Percentiles rank a stretch among this genome's conserved stretches.
These are phyloP conservation scores for Electrona antarctica DNA, from an alignment of 2,113 vertebrate species.

Conservation along the genomic window DNA sequence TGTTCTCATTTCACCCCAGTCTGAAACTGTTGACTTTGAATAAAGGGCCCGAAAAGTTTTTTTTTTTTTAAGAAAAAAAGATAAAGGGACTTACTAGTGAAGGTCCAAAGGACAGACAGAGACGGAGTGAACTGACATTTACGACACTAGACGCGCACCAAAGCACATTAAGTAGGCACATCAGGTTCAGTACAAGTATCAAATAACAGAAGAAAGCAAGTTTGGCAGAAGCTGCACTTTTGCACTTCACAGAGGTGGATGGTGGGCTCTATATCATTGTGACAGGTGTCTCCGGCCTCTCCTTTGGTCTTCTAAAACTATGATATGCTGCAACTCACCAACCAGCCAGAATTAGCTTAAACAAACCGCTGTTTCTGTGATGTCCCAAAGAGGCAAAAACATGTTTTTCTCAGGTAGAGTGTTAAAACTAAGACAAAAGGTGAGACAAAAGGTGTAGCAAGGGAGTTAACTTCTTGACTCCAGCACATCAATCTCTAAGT, in stretches of 20 bases:
- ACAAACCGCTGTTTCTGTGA: not conserved
- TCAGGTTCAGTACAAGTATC: not conserved
- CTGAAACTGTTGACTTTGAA: not conserved
- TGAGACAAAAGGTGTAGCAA: not conserved
- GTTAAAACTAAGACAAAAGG: not conserved
- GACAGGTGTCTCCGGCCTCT: conserved; percentile 2
- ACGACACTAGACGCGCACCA: not conserved
- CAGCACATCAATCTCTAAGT: not conserved
- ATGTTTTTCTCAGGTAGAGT: not conserved
- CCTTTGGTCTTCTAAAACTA: not conserved
- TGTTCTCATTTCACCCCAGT: not conserved
- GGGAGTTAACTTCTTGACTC: not conserved
- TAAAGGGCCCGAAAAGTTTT: not conserved
- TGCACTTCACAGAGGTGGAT: conserved; percentile 1
- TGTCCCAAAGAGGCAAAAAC: not conserved
- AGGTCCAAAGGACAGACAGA: not conserved
- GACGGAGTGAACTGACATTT: conserved; percentile 7
- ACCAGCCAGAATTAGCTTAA: not conserved
- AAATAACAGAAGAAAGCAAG: conserved; percentile 4
- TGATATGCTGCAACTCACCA: not conserved
- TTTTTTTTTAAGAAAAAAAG: not conserved
- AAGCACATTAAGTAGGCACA: not conserved
- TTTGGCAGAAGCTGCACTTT: not conserved
- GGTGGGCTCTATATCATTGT: not conserved
- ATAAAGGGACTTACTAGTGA: not conserved